A percentile compares a stretch with the other conserved stretches of the same genome.
Evolutionary conservation across 2,113 vertebrate genomes (phyloP).

Genomic region (Tamias sibiricus): DNA sequence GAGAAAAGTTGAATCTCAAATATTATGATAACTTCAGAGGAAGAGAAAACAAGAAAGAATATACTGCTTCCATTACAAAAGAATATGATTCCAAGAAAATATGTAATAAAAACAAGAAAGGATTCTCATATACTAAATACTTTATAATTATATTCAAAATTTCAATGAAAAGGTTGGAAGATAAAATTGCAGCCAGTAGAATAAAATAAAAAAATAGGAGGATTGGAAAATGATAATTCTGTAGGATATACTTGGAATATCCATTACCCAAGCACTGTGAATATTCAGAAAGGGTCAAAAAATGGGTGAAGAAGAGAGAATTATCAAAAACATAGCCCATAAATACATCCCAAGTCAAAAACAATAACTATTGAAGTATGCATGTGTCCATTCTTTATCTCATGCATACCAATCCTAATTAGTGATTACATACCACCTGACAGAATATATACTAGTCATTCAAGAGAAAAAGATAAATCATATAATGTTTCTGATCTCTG

Average conservation of each 20-base stretch:
- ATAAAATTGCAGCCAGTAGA: neutral
- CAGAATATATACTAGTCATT: neutral
- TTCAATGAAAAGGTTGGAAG: neutral
- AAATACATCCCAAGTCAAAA: neutral
- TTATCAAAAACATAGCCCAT: no score
- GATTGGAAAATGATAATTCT: neutral
- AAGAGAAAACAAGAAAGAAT: neutral
- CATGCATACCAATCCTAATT: neutral
- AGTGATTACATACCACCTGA: neutral
- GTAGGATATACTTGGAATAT: neutral
- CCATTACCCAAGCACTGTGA: neutral
- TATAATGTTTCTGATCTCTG: neutral
- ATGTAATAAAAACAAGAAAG: constrained; percentile 5
- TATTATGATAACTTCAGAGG: neutral
- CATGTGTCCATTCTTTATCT: neutral
- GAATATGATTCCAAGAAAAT: constrained; percentile 16
- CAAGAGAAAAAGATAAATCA: neutral
- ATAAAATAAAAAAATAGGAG: neutral
- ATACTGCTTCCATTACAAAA: neutral
- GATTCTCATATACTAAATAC: neutral
- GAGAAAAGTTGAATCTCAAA: neutral
- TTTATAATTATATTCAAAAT: constrained; percentile 7
- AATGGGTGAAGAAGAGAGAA: neutral
- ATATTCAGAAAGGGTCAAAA: constrained; percentile 1
- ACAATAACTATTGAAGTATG: neutral